phyloP scores from a whole-genome alignment of 1,140 invertebrate species.

The Paralvinella palmiformis region DNA sequence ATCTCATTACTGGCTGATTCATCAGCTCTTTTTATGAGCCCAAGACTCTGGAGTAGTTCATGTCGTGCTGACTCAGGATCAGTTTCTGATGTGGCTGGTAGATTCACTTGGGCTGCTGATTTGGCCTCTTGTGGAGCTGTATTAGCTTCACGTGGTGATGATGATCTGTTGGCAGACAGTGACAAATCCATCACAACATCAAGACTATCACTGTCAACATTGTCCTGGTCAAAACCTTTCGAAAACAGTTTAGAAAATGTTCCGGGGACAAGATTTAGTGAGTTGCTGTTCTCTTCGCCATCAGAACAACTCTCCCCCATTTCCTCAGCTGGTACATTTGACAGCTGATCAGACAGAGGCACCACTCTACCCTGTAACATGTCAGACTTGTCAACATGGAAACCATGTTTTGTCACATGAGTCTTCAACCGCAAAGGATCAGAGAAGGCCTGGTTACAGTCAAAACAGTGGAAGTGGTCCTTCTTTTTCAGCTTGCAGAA shows the following conservation, averaged over 20 bases:
- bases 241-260: conserved; percentile 36
- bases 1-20: too few species aligned
- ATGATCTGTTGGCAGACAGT: too few species aligned
- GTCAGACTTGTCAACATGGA: conserved; percentile 27
- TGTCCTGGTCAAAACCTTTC: conserved; percentile 22
- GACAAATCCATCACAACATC: too few species aligned
- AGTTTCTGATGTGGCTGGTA: too few species aligned
- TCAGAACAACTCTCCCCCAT: conserved; percentile 7
- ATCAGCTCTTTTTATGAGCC: too few species aligned
- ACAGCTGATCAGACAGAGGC: not conserved
- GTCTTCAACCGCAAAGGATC: conserved; percentile 45
- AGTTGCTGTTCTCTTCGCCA: conserved; percentile 25
- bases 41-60: too few species aligned
- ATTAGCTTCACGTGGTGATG: too few species aligned
- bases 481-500: conserved; percentile 81
- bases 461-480: conserved; percentile 77
- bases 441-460: conserved; percentile 70
- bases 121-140: too few species aligned
- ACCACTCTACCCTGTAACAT: too few species aligned
- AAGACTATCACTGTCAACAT: conserved; percentile 9
- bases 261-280: conserved; percentile 35
- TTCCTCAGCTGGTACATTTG: not conserved
- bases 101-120: too few species aligned
- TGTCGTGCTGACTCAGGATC: too few species aligned
- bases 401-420: conserved; percentile 50